Percentiles rank a stretch among this genome's conserved stretches.
Conservation (phyloP, 1,140 invertebrate genomes). For the Zaprionus capensis region DNA sequence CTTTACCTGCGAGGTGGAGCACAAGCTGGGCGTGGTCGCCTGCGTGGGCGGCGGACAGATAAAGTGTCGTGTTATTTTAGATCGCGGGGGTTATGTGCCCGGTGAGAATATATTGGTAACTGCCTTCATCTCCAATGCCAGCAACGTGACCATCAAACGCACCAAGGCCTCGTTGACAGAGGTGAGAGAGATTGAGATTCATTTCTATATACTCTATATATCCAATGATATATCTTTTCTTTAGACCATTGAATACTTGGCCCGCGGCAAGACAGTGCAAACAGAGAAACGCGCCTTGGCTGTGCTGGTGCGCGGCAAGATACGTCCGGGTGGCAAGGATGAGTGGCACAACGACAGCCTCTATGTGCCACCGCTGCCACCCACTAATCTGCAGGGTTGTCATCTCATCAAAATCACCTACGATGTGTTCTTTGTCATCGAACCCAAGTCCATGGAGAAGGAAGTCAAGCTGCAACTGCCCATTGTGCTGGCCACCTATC, state of each 20-base stretch:
- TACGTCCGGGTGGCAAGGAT: constrained; percentile 89
- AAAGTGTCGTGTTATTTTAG: constrained; percentile 92
- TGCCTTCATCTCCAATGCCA: constrained; percentile 93
- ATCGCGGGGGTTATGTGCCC: constrained; percentile 96
- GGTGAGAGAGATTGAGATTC: no score
- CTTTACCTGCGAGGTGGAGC: constrained; percentile 95
- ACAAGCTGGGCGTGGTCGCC: constrained; percentile 91
- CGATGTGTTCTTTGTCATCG: constrained; percentile 96
- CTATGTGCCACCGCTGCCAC: constrained; percentile 96
- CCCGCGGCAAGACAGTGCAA: constrained; percentile 93
- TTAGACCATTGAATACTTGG: constrained; percentile 94
- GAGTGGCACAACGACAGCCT: constrained; percentile 96
- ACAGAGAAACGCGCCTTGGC: constrained; percentile 94
- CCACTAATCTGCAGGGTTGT: constrained; percentile 97
- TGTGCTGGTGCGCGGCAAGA: constrained; percentile 92
- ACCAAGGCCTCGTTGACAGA: constrained; percentile 92
- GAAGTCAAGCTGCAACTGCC: constrained; percentile 96
- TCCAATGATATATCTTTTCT: not conserved
- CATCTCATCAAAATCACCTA: constrained; percentile 97
- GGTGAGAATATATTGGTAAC: constrained; percentile 95
- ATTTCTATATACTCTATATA: no score
- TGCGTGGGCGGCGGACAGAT: constrained; percentile 94
- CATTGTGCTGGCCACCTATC: constrained; percentile 97
- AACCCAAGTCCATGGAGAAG: constrained; percentile 95
- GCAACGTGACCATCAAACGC: constrained; percentile 90